Evolutionary conservation across 2,797 vertebrate genomes (phyloP).

Genomic region (Thunnus albacares): DNA sequence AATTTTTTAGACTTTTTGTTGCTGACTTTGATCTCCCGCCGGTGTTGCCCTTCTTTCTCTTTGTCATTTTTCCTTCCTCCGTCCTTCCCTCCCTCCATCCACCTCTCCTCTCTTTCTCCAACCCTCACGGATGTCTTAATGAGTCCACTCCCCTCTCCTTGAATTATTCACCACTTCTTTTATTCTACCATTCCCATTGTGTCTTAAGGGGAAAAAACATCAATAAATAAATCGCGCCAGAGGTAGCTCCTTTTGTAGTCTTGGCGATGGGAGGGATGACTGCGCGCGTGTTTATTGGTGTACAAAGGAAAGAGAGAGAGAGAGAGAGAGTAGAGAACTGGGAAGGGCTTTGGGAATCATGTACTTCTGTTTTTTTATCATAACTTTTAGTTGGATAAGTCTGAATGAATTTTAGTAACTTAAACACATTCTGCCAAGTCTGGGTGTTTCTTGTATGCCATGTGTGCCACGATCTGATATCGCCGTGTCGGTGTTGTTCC

Average conservation of each 20-base stretch:
- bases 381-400: conserved; percentile 40
- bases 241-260: conserved; percentile 63
- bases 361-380: conserved; percentile 32
- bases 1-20: conserved; percentile 70
- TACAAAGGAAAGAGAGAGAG: conserved; percentile 5
- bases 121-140: conserved; percentile 76
- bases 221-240: conserved; percentile 85
- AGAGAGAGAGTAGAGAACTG: conserved; percentile 1
- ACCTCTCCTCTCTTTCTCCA: conserved; percentile 44
- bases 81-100: conserved; percentile 56
- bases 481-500: too few relatives aligned
- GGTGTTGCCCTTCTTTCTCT: conserved; percentile 63
- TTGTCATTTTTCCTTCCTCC: conserved; percentile 47
- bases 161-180: conserved; percentile 86
- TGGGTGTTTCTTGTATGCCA: conserved; percentile 7
- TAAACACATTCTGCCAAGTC: conserved; percentile 30
- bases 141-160: conserved; percentile 78
- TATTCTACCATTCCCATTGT: conserved; percentile 80
- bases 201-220: conserved; percentile 82
- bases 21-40: conserved; percentile 56
- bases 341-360: conserved; percentile 42
- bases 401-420: conserved; percentile 36
- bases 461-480: not conserved
- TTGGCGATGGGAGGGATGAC: conserved; percentile 36
- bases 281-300: conserved; percentile 27